phyloP scores from a whole-genome alignment of 2,888 invertebrate genomes.

The Alsophila aescularia region DNA sequence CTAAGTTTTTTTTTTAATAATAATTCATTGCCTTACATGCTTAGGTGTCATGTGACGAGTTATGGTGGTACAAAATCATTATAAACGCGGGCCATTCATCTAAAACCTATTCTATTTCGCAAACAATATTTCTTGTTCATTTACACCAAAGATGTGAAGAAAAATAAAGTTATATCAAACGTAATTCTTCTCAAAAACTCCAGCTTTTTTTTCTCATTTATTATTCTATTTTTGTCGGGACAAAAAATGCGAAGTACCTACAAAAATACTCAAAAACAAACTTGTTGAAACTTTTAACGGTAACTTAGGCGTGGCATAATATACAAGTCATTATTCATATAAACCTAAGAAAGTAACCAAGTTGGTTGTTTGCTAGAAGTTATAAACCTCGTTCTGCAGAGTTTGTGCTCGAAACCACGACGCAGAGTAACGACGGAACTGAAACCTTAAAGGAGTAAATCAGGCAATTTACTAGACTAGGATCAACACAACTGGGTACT shows the following conservation, averaged over 20 bases:
- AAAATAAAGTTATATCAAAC: too few species aligned
- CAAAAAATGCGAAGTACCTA: background rate
- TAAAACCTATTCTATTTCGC: too few species aligned
- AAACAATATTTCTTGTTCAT: too few species aligned
- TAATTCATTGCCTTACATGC: background rate
- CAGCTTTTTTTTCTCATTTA: background rate
- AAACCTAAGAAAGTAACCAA: too few species aligned
- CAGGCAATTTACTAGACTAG: background rate
- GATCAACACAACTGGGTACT: background rate
- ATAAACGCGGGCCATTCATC: too few species aligned
- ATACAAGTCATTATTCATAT: constrained; percentile 2
- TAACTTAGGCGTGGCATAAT: constrained; percentile 1
- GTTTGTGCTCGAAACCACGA: background rate
- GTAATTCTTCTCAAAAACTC: background rate
- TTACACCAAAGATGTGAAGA: too few species aligned
- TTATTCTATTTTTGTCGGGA: constrained; percentile 6
- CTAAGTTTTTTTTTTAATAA: background rate
- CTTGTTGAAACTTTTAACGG: background rate
- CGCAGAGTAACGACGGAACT: background rate
- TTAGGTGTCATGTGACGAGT: too few species aligned
- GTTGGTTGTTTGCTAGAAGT: too few species aligned
- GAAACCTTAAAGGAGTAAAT: background rate
- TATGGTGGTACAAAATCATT: too few species aligned
- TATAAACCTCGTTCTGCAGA: too few species aligned
- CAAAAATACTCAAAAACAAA: background rate